Percentiles rank a stretch among this genome's conserved stretches.
These are phyloP conservation scores for Aptenodytes forsteri DNA, from an alignment of 2,113 vertebrate genomes.

Conservation along the genomic window DNA sequence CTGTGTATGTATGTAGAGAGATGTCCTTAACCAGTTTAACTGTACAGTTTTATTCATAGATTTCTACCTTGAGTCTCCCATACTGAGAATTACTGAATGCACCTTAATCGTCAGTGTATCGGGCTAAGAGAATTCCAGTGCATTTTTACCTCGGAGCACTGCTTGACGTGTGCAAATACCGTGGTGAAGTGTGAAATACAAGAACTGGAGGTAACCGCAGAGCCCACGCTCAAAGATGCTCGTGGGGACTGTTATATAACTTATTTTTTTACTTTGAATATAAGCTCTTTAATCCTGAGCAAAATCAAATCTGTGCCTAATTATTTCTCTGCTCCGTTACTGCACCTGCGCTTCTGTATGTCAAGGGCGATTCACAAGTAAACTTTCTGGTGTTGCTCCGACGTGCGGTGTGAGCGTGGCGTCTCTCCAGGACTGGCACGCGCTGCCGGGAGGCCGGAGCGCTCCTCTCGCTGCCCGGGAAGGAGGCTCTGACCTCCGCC, in stretches of 20 bases:
- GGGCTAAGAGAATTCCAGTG: not conserved
- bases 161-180: not conserved
- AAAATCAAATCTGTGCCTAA: not conserved
- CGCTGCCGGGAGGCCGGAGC: fast-evolving
- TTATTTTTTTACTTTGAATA: not conserved
- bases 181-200: not conserved
- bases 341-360: not conserved
- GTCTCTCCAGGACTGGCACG: fast-evolving
- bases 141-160: not conserved
- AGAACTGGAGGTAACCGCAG: conserved; percentile 11
- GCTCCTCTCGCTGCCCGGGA: fast-evolving
- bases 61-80: not conserved
- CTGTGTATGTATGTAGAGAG: not conserved
- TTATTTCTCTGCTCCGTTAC: not conserved
- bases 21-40: not conserved
- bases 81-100: not conserved
- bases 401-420: not conserved
- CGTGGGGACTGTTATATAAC: conserved; percentile 8
- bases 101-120: fast-evolving
- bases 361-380: not conserved
- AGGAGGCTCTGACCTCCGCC: not conserved
- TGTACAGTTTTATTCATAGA: not conserved
- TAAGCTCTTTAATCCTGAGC: not conserved
- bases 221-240: conserved; percentile 20
- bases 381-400: not conserved